Conservation (phyloP, 1,140 invertebrate species). For the Trichogramma pretiosum region DNA sequence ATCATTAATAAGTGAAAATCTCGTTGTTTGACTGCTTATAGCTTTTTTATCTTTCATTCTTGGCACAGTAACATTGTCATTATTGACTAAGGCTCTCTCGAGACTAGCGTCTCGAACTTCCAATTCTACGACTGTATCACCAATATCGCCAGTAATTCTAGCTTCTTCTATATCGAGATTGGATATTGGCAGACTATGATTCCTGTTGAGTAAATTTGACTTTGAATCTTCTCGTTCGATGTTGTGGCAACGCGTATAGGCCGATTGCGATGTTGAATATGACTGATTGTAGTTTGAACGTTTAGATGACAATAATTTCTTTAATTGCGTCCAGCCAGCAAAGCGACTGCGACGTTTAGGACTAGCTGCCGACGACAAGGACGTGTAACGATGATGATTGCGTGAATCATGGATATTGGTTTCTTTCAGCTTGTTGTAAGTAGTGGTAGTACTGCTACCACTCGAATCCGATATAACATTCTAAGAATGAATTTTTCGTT, state of each 20-base stretch:
- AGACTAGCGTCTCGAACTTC: constrained; percentile 61
- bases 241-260: constrained; percentile 34
- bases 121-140: constrained; percentile 26
- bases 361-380: constrained; percentile 9
- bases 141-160: constrained; percentile 28
- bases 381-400: too few species aligned
- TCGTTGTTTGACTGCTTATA: constrained; percentile 37
- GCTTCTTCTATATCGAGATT: constrained; percentile 31
- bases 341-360: constrained; percentile 16
- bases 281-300: constrained; percentile 30
- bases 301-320: constrained; percentile 25
- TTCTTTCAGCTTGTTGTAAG: constrained; percentile 38
- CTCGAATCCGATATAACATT: constrained; percentile 59
- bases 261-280: too few species aligned
- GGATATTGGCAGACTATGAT: constrained; percentile 24
- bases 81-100: constrained; percentile 55
- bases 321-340: constrained; percentile 24
- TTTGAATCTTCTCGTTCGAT: constrained; percentile 38
- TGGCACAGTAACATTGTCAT: constrained; percentile 74
- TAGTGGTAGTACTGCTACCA: constrained; percentile 20
- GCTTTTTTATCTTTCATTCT: constrained; percentile 61
- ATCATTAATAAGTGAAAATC: constrained; percentile 79
- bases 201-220: constrained; percentile 33
- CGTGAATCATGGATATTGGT: constrained; percentile 42
- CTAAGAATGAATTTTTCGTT: neutral